phyloP scores from a whole-genome alignment of 2,888 invertebrate genomes.

The Bembecia ichneumoniformis region DNA sequence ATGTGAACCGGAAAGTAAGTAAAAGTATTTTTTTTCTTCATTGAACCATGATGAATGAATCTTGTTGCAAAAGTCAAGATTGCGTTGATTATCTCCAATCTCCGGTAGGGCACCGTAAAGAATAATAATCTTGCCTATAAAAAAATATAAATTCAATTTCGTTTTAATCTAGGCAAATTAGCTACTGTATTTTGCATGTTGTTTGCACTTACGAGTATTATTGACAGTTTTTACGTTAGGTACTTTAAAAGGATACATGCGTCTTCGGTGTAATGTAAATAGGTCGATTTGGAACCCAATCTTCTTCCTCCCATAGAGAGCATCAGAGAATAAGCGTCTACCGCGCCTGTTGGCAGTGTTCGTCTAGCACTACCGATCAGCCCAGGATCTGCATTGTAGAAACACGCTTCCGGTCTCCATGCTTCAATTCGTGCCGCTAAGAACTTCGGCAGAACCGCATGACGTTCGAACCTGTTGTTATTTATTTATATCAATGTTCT shows the following conservation, averaged over 20 bases:
- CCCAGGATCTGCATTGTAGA: slow-evolving; percentile 91
- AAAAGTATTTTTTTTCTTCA: no score
- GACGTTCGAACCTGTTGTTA: slow-evolving; percentile 85
- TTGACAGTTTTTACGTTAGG: no score
- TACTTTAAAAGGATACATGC: slow-evolving; percentile 85
- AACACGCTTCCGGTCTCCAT: slow-evolving; percentile 86
- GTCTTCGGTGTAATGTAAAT: slow-evolving; percentile 92
- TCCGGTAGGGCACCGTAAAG: no score
- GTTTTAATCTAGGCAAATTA: no score
- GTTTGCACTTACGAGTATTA: neutral
- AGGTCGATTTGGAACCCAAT: slow-evolving; percentile 76
- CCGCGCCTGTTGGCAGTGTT: slow-evolving; percentile 82
- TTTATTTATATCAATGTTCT: no score
- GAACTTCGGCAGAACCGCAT: slow-evolving; percentile 94
- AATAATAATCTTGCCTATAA: no score
- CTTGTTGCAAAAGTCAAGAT: no score
- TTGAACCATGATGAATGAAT: no score
- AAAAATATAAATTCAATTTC: no score
- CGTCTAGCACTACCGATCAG: slow-evolving; percentile 91
- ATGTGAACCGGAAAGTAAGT: no score
- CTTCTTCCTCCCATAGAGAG: slow-evolving; percentile 93
- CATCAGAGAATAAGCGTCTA: slow-evolving; percentile 88
- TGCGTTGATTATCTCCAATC: no score
- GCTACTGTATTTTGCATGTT: neutral
- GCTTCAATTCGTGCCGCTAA: slow-evolving; percentile 90